Conservation (phyloP, 2,797 vertebrate genomes). For the Karalla daura region DNA sequence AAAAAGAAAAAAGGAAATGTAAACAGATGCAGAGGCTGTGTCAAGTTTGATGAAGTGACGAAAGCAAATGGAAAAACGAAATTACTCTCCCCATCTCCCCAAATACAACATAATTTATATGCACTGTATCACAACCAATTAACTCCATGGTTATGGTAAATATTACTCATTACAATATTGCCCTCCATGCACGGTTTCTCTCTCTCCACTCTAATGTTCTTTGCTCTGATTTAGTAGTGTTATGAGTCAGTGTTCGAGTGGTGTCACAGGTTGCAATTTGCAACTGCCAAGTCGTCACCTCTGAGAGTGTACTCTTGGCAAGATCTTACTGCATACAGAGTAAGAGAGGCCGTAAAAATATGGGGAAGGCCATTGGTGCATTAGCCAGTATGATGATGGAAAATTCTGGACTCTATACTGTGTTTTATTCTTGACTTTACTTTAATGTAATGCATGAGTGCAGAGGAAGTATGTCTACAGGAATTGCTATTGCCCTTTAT, state of each 20-base stretch:
- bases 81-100: constrained; percentile 39
- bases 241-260: constrained; percentile 34
- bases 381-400: constrained; percentile 45
- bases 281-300: constrained; percentile 59
- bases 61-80: constrained; percentile 33
- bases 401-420: constrained; percentile 41
- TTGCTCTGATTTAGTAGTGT: constrained; percentile 57
- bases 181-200: constrained; percentile 39
- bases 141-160: constrained; percentile 55
- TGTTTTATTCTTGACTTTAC: constrained; percentile 11
- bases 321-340: constrained; percentile 42
- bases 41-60: constrained; percentile 43
- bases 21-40: constrained; percentile 6
- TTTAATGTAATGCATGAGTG: constrained; percentile 22
- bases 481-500: constrained; percentile 3
- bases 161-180: constrained; percentile 64
- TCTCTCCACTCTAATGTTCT: constrained; percentile 34
- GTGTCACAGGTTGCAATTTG: constrained; percentile 64
- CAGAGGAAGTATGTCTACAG: not conserved
- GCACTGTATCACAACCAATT: constrained; percentile 61
- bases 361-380: constrained; percentile 14
- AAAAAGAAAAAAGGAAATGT: not conserved
- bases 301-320: constrained; percentile 62
- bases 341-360: constrained; percentile 44
- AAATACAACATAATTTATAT: constrained; percentile 53